A percentile compares a stretch with the other conserved stretches of the same genome.
Evolutionary conservation across 2,113 vertebrate species (phyloP).

Genomic region (Notothenia rossii): DNA sequence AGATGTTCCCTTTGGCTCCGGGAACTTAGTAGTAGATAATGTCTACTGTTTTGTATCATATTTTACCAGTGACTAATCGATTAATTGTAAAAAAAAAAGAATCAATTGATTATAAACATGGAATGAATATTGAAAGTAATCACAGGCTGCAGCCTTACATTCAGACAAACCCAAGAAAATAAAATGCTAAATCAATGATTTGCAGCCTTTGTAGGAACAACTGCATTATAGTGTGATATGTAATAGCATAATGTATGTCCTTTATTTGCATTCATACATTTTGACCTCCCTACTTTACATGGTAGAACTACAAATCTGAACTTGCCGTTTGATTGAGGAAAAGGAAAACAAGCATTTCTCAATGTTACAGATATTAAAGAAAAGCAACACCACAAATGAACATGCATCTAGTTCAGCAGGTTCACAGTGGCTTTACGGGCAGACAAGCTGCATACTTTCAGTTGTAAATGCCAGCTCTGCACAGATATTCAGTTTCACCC

Average conservation of each 20-base stretch:
- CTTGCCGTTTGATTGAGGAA: background rate
- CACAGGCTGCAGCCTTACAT: background rate
- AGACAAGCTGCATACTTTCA: background rate
- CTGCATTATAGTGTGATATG: background rate
- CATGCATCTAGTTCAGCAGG: conserved; percentile 13
- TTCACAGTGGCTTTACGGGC: background rate
- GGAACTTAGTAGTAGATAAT: background rate
- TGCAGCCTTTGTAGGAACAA: background rate
- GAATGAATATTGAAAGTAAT: conserved; percentile 9
- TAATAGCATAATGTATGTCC: background rate
- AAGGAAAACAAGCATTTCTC: background rate
- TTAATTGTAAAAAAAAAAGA: background rate
- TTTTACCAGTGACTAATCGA: background rate
- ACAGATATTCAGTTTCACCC: background rate
- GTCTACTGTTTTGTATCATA: background rate
- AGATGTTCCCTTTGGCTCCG: background rate
- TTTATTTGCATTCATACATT: background rate
- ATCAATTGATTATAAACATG: conserved; percentile 7
- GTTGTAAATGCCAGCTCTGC: conserved; percentile 5
- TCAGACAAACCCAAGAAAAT: background rate
- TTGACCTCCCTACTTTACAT: background rate
- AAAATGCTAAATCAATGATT: background rate
- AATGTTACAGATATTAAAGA: conserved; percentile 1
- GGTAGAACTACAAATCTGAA: conserved; percentile 3
- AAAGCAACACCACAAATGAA: conserved; percentile 20